Conservation (phyloP, 2,888 invertebrate genomes). For the Hemicrepidius hirtus region DNA sequence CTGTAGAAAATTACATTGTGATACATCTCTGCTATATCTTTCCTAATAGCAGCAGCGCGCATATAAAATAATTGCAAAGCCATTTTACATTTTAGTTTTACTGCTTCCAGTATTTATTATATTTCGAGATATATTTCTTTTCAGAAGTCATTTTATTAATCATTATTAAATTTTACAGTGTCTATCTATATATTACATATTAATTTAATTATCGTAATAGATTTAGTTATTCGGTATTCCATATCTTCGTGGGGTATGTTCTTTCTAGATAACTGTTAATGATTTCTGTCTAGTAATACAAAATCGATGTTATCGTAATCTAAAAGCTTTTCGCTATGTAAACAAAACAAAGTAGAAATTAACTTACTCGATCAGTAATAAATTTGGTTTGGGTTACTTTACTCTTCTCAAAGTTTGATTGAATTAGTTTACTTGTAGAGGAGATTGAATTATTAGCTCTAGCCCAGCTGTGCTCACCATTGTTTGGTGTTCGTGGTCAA, state of each 20-base stretch:
- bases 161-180: no score
- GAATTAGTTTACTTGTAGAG: slow-evolving; percentile 29
- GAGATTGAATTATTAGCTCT: slow-evolving; percentile 32
- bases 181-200: no score
- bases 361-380: slow-evolving; percentile 4
- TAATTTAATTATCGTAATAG: no score
- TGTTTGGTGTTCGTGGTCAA: slow-evolving; percentile 26
- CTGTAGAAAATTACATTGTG: slow-evolving; percentile 9
- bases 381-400: slow-evolving; percentile 22
- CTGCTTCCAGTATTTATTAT: not conserved
- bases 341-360: not conserved
- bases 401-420: slow-evolving; percentile 31
- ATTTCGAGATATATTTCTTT: not conserved
- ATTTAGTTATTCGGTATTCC: no score
- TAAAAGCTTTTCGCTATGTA: no score
- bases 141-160: no score
- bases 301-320: no score
- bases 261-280: no score
- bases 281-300: no score
- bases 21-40: slow-evolving; percentile 10
- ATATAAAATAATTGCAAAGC: slow-evolving; percentile 12
- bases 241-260: no score
- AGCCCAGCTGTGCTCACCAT: slow-evolving; percentile 26
- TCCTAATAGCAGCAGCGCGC: not conserved
- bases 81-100: slow-evolving; percentile 12